phyloP scores from a whole-genome alignment of 2,888 invertebrate genomes.

The Sceliomorpha sp. region DNA sequence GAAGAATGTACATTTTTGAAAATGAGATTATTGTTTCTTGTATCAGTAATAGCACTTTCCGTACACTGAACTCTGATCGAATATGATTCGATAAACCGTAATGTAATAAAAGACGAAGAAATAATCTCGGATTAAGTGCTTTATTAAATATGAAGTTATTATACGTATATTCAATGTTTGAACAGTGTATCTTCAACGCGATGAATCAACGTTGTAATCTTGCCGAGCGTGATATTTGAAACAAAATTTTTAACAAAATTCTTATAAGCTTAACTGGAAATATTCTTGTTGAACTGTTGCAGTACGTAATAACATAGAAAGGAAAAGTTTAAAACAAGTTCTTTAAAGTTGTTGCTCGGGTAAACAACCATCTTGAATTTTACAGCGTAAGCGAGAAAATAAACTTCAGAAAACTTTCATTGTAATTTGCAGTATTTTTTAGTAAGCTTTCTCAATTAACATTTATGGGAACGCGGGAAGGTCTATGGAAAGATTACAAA shows the following conservation, averaged over 20 bases:
- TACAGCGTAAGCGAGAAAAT: constrained; percentile 13
- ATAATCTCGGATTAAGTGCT: too few relatives aligned
- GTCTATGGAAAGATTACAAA: constrained; percentile 10
- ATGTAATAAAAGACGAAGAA: too few relatives aligned
- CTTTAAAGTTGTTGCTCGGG: constrained; percentile 16
- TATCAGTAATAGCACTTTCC: too few relatives aligned
- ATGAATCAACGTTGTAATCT: too few relatives aligned
- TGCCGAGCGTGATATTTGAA: too few relatives aligned
- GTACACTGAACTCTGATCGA: too few relatives aligned
- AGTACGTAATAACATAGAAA: constrained; percentile 6
- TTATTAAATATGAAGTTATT: background rate
- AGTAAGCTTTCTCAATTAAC: constrained; percentile 11
- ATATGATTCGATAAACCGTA: too few relatives aligned
- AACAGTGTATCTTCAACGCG: too few relatives aligned
- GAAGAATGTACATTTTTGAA: too few relatives aligned
- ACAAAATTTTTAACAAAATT: constrained; percentile 6
- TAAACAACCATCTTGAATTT: constrained; percentile 24
- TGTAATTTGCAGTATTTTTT: constrained; percentile 16
- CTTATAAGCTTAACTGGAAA: constrained; percentile 2
- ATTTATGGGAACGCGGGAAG: constrained; percentile 7
- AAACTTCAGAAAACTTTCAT: constrained; percentile 16
- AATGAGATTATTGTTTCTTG: too few relatives aligned
- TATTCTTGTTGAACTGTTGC: constrained; percentile 8
- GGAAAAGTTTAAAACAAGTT: constrained; percentile 15
- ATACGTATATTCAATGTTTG: background rate